Conservation (phyloP, 2,113 vertebrate genomes). For the Chrysemys picta region DNA sequence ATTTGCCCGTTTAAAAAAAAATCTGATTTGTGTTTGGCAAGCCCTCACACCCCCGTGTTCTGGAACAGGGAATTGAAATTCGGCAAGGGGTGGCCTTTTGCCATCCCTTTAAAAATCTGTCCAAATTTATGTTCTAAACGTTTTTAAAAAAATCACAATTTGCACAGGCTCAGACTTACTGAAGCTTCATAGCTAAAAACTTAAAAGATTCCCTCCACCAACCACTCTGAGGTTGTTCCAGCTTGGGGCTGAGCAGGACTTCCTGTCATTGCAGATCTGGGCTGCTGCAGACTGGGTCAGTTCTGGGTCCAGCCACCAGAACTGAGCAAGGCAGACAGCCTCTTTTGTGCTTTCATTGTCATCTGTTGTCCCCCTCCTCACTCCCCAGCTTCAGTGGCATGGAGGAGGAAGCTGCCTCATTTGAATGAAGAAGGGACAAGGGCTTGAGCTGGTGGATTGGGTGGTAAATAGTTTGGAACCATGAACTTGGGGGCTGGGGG, state of each 20-base stretch:
- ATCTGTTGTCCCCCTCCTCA: background rate
- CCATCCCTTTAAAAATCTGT: background rate
- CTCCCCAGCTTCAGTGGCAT: accelerated
- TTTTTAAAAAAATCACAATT: no score
- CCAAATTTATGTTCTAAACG: background rate
- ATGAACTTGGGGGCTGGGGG: background rate
- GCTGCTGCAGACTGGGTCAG: no score
- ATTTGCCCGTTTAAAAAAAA: background rate
- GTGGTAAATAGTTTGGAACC: accelerated
- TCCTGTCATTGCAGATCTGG: background rate
- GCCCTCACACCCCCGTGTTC: accelerated
- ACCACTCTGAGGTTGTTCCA: accelerated
- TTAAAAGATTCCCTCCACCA: background rate
- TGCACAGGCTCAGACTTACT: accelerated
- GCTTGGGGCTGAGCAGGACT: background rate
- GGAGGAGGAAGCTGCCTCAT: accelerated
- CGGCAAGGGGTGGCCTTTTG: background rate
- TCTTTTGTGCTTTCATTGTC: background rate
- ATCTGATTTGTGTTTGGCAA: accelerated
- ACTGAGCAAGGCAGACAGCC: accelerated
- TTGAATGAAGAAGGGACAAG: accelerated
- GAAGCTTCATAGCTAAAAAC: background rate
- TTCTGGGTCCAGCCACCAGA: background rate
- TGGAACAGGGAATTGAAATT: background rate
- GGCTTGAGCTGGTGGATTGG: accelerated